Evolutionary conservation across 2,888 invertebrate genomes (phyloP).

Genomic region (Pantelozetes paolii): DNA sequence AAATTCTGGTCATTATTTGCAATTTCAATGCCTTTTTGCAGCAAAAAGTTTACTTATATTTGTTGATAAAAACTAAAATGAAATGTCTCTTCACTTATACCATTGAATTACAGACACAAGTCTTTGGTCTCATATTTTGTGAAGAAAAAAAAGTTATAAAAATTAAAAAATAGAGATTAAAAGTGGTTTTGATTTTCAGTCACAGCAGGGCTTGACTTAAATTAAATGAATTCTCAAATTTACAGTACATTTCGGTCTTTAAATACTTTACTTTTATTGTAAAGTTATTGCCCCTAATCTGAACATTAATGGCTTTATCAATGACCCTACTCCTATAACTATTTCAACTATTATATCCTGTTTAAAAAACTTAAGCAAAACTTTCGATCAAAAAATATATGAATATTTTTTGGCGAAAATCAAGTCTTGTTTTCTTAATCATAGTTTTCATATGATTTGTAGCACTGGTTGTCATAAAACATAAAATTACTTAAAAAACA

Average conservation of each 20-base stretch:
- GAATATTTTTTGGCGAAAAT: background rate
- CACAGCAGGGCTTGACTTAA: slow-evolving; percentile 18
- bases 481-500: background rate
- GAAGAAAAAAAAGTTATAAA: slow-evolving; percentile 2
- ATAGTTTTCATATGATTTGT: background rate
- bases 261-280: slow-evolving; percentile 29
- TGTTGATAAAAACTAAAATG: background rate
- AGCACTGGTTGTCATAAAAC: background rate
- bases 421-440: background rate
- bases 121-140: background rate
- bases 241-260: background rate
- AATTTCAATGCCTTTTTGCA: background rate
- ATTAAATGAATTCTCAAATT: background rate
- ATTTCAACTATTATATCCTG: slow-evolving; percentile 23
- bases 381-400: background rate
- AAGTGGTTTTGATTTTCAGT: background rate
- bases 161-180: slow-evolving; percentile 10
- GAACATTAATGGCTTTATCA: slow-evolving; percentile 32
- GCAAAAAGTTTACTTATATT: background rate
- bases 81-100: background rate
- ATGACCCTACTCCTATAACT: slow-evolving; percentile 28
- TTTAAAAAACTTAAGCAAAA: slow-evolving; percentile 1
- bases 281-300: slow-evolving; percentile 33
- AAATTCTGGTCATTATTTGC: background rate
- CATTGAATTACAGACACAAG: background rate